Evolutionary conservation across 1,140 invertebrate species (phyloP).

Genomic region (Halictus rubicundus): DNA sequence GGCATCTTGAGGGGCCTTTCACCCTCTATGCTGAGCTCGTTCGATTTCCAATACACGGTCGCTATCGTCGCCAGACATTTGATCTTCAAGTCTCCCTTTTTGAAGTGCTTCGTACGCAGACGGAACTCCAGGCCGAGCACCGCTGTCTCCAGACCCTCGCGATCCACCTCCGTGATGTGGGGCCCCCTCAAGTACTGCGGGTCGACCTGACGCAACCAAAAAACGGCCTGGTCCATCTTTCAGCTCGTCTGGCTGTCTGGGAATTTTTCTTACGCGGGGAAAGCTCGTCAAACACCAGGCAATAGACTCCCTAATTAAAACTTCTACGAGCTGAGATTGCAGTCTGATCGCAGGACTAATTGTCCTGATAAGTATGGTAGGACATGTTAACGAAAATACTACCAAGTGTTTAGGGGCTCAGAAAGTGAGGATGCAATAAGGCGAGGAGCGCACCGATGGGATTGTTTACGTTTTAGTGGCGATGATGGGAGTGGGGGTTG

Average conservation of each 20-base stretch:
- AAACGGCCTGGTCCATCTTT: background rate
- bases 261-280: too few species aligned
- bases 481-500: too few species aligned
- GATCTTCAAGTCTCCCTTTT: constrained; percentile 86
- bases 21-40: constrained; percentile 87
- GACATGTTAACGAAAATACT: too few species aligned
- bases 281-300: too few species aligned
- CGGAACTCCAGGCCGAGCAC: constrained; percentile 86
- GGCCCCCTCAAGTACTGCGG: constrained; percentile 81
- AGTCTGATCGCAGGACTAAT: too few species aligned
- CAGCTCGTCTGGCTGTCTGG: background rate
- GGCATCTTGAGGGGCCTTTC: constrained; percentile 84
- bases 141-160: constrained; percentile 85
- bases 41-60: constrained; percentile 87
- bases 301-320: too few species aligned
- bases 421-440: too few species aligned
- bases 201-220: constrained; percentile 79
- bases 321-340: too few species aligned
- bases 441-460: too few species aligned
- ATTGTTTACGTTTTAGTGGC: too few species aligned
- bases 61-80: constrained; percentile 88
- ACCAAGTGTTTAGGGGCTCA: too few species aligned
- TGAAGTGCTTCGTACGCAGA: constrained; percentile 84
- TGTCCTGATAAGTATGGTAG: too few species aligned
- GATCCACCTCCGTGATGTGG: constrained; percentile 79